Conservation (phyloP, 2,888 invertebrate species). For the Thera obeliscata region DNA sequence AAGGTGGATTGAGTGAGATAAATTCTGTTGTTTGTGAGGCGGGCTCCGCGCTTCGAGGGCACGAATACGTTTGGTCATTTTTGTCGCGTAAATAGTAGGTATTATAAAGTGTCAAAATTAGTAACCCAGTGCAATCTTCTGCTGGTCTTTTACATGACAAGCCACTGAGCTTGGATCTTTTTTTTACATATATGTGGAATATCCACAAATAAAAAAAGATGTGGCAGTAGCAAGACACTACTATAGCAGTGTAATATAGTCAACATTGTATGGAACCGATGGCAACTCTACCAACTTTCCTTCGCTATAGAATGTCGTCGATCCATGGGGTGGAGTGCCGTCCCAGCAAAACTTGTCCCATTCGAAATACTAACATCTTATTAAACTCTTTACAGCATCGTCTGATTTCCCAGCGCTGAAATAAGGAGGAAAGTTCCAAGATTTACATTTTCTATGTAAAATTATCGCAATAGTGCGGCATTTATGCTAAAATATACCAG, state of each 20-base stretch:
- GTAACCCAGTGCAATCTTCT: no score
- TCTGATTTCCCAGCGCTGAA: constrained; percentile 28
- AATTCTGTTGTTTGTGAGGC: constrained; percentile 7
- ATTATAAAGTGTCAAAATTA: no score
- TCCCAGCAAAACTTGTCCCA: constrained; percentile 3
- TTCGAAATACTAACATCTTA: constrained; percentile 9
- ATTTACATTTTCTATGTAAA: constrained; percentile 41
- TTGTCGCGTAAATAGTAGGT: no score
- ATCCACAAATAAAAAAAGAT: no score
- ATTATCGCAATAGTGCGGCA: constrained; percentile 35
- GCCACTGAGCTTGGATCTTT: no score
- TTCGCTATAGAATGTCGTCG: not conserved
- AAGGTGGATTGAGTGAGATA: constrained; percentile 13
- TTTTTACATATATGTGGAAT: no score
- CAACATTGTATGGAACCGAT: no score
- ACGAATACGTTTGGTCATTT: no score
- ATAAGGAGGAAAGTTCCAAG: constrained; percentile 33
- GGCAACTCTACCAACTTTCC: not conserved
- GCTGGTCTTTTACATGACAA: no score
- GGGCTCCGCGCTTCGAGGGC: no score
- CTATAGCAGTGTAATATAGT: no score
- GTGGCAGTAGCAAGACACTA: no score
- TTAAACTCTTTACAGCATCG: constrained; percentile 17
- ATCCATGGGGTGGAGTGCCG: not conserved
- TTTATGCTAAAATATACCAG: constrained; percentile 40